These are phyloP conservation scores for Pollachius pollachius DNA, from an alignment of 2,113 vertebrate species.

Conservation along the genomic window DNA sequence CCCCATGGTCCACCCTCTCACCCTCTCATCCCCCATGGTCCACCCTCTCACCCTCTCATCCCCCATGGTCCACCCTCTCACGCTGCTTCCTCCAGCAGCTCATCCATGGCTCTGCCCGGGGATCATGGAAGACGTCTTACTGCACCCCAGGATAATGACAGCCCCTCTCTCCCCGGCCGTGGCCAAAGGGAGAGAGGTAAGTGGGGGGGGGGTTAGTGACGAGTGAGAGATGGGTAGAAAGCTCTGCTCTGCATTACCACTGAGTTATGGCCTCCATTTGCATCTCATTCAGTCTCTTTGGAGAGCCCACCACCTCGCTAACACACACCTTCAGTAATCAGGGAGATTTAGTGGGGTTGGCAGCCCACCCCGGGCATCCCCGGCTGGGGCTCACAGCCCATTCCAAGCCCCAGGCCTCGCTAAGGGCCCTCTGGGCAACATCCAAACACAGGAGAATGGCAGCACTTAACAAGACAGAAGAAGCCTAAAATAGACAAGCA, in stretches of 20 bases:
- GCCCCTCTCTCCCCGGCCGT: constrained; percentile 52
- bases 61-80: no score
- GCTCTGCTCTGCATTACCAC: constrained; percentile 87
- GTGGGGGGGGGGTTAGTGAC: constrained; percentile 44
- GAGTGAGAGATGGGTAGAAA: constrained; percentile 64
- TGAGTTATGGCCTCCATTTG: constrained; percentile 95
- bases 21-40: no score
- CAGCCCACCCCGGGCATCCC: constrained; percentile 60
- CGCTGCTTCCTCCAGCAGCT: no score
- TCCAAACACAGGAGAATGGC: constrained; percentile 70
- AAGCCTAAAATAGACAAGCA: constrained; percentile 65
- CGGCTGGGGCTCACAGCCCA: constrained; percentile 60
- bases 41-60: no score
- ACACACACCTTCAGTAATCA: constrained; percentile 76
- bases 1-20: no score
- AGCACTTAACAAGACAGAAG: constrained; percentile 71
- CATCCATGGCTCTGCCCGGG: no score
- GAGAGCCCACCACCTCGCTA: constrained; percentile 84
- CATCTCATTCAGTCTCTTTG: constrained; percentile 92
- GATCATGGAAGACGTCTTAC: constrained; percentile 62
- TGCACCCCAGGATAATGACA: constrained; percentile 69
- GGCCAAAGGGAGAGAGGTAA: constrained; percentile 73
- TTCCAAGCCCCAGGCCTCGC: constrained; percentile 69
- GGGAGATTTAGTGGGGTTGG: constrained; percentile 76
- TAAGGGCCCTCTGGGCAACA: constrained; percentile 78